Percentiles rank a stretch among this genome's conserved stretches.
These are phyloP conservation scores for Apaloderma vittatum DNA, from an alignment of 2,113 vertebrate species.

Conservation along the genomic window DNA sequence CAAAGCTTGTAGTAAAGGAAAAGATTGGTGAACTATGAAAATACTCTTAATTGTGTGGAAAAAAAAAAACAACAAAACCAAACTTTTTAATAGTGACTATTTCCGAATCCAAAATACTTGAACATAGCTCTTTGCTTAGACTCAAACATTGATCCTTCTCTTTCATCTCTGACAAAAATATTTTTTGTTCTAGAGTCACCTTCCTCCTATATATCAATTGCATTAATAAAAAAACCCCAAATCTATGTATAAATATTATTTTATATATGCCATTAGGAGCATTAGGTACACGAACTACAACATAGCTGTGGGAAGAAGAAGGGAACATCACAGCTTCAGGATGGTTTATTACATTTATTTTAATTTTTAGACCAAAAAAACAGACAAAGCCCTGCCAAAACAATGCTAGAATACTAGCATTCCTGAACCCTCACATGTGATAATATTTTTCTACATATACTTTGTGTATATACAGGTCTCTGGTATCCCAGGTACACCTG, in stretches of 20 bases:
- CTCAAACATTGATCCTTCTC: background rate
- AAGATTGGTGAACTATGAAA: background rate
- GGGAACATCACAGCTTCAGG: rapidly evolving
- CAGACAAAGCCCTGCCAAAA: too few species aligned
- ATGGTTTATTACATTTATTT: too few species aligned
- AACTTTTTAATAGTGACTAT: rapidly evolving
- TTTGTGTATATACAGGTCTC: background rate
- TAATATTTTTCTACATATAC: background rate
- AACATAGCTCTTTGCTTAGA: background rate
- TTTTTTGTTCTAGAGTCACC: background rate
- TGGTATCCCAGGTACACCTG: rapidly evolving
- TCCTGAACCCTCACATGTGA: background rate
- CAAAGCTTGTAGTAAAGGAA: background rate
- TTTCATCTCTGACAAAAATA: background rate
- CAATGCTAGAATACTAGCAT: background rate
- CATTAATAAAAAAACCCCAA: background rate
- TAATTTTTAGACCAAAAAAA: background rate
- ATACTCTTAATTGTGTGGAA: rapidly evolving
- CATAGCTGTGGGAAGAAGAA: background rate
- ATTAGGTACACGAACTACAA: rapidly evolving
- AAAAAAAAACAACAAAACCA: rapidly evolving
- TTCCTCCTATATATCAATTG: rapidly evolving
- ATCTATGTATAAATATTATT: background rate
- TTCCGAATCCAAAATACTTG: background rate
- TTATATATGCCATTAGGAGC: background rate